A percentile compares a stretch with the other conserved stretches of the same genome.
Conservation (phyloP, 2,113 vertebrate species). For the Puntigrus tetrazona region DNA sequence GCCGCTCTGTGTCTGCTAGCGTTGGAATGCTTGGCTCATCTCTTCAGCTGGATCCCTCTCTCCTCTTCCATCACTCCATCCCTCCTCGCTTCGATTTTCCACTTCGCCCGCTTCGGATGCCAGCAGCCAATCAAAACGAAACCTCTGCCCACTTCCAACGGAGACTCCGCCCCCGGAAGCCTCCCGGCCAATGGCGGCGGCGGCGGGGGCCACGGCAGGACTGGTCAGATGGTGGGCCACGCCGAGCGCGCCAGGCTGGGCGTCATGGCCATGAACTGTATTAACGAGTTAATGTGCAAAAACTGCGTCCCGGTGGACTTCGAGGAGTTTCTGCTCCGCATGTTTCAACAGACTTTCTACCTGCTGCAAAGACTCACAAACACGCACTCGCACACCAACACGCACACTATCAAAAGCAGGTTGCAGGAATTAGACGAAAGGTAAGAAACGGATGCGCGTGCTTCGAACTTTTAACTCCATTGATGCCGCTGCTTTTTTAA, state of each 20-base stretch:
- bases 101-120: slow-evolving; percentile 96
- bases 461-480: neutral
- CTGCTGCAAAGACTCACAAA: slow-evolving; percentile 97
- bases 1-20: slow-evolving; percentile 90
- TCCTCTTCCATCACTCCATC: slow-evolving; percentile 95
- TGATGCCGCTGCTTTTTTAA: slow-evolving; percentile 57
- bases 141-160: slow-evolving; percentile 68
- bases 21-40: slow-evolving; percentile 95
- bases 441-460: slow-evolving; percentile 66
- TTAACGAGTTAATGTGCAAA: slow-evolving; percentile 99
- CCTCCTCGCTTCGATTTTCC: slow-evolving; percentile 95
- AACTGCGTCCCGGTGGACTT: slow-evolving; percentile 99
- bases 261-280: slow-evolving; percentile 93
- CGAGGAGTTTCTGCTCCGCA: slow-evolving; percentile 94
- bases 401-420: slow-evolving; percentile 88
- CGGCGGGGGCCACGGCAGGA: slow-evolving; percentile 71
- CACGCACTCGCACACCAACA: slow-evolving; percentile 90
- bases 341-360: slow-evolving; percentile 99
- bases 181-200: slow-evolving; percentile 83
- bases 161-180: slow-evolving; percentile 63
- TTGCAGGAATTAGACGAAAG: slow-evolving; percentile 97
- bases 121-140: slow-evolving; percentile 83
- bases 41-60: slow-evolving; percentile 99
- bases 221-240: slow-evolving; percentile 66
- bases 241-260: slow-evolving; percentile 86